These are phyloP conservation scores for Oxyura jamaicensis DNA, from an alignment of 2,113 vertebrate genomes.

Conservation along the genomic window DNA sequence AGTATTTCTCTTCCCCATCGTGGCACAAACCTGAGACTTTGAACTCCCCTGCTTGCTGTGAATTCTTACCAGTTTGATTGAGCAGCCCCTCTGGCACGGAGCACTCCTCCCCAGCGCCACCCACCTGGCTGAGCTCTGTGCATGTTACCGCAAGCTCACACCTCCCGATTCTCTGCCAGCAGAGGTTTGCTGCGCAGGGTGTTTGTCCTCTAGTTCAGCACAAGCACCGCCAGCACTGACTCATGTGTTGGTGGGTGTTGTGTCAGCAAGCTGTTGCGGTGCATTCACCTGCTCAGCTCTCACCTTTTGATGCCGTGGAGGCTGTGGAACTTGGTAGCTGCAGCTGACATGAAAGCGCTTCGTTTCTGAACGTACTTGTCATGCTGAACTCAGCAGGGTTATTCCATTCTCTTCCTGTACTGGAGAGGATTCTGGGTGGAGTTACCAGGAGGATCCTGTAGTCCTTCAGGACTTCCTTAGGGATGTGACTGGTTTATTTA, in stretches of 20 bases:
- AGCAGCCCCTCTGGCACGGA: not conserved
- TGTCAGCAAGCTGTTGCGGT: not conserved
- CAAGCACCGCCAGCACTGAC: not conserved
- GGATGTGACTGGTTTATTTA: not conserved
- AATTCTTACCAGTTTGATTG: not conserved
- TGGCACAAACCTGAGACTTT: not conserved
- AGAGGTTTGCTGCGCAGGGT: not conserved
- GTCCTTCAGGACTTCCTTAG: not conserved
- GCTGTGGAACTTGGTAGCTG: not conserved
- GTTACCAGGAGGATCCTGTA: not conserved
- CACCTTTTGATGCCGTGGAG: not conserved
- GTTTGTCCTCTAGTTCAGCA: not conserved
- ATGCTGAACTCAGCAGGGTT: not conserved
- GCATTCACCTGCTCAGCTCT: not conserved
- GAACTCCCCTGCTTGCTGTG: not conserved
- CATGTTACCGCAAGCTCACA: not conserved
- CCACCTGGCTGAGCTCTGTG: not conserved
- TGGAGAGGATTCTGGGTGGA: not conserved
- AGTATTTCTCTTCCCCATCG: not conserved
- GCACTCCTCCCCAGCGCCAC: not conserved
- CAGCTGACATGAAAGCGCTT: not conserved
- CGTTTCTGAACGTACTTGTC: not conserved
- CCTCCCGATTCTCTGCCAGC: not conserved
- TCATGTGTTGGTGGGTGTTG: not conserved
- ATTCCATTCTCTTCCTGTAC: not conserved